Evolutionary conservation across 2,113 vertebrate genomes (phyloP).

Genomic region (Pipra filicauda): DNA sequence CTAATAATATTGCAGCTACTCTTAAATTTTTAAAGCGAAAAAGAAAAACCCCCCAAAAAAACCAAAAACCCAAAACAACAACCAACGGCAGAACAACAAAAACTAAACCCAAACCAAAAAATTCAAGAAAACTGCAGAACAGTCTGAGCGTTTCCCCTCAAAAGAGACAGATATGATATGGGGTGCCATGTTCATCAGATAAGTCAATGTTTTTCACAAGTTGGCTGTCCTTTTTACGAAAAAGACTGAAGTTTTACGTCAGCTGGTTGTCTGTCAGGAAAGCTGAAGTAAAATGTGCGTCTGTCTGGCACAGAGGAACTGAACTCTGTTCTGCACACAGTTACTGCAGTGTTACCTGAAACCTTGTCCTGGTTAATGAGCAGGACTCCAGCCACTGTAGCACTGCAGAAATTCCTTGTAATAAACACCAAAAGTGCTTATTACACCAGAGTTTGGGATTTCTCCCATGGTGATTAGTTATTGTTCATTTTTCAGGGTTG

Average conservation of each 20-base stretch:
- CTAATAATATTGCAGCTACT: neutral
- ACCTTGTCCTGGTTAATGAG: too few species aligned
- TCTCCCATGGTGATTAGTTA: neutral
- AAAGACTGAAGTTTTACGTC: neutral
- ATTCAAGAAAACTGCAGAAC: neutral
- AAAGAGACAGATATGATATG: neutral
- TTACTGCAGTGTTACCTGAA: neutral
- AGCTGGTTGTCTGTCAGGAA: neutral
- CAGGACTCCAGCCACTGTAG: neutral
- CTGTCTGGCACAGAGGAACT: neutral
- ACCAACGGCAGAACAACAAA: too few species aligned
- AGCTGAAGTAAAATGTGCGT: neutral
- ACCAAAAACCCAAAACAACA: neutral
- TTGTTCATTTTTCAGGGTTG: neutral
- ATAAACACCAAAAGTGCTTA: neutral
- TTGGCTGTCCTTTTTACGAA: neutral
- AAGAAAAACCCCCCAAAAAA: neutral
- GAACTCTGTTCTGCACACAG: neutral
- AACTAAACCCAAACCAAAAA: neutral
- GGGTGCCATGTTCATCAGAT: rapidly evolving
- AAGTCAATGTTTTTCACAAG: neutral
- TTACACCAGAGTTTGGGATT: neutral
- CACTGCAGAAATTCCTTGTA: neutral
- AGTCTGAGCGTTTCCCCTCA: neutral
- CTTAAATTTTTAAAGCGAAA: neutral